Evolutionary conservation across 2,113 vertebrate species (phyloP), one percentile per base, ranked within the genome.

Genomic region (Urocolius indicus): DNA sequence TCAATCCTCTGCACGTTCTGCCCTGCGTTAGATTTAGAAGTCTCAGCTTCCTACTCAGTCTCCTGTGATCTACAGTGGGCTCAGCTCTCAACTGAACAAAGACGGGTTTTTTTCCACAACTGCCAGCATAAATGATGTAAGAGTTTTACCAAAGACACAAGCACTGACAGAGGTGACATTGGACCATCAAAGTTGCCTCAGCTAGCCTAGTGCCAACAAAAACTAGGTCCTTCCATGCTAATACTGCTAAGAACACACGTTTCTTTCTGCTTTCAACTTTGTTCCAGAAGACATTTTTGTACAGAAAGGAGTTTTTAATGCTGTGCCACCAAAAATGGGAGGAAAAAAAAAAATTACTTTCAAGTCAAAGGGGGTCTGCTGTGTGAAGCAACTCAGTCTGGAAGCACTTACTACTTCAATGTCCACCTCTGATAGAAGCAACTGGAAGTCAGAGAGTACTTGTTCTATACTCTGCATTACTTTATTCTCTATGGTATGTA

Each of bases 81-180:
- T 67, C 46, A 2, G 4, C 10, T 23, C 54, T 14, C 2, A 0
- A 5, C 4, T 29, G 20, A 68, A 6, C 5, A 11, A 32, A 49
- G 84, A 36, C 5, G 7, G 4, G n/a, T n/a, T n/a, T 45, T 65
- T 57, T 24, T 26, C 38, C 16, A 1, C 0, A 16, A 43, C 54
- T 16, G 11, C n/a, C 45, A 30, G 12, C 8, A 51, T 13, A 45
- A 77, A 84, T 32, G 45, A 65, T 19, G 26, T 5, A 12, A 1
- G 36, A 72, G 54, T 19, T 41, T 11, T 4, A 13, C 30, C 62
- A 24, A 3, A 11, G 49, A 29, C 61, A 36, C 13, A 8, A 24
- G 26, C n/a, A 2, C 75, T 75, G 80, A 8, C 63, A 1, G 7
- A 22, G 74, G 32, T 81, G 51, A 7, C 29, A 13, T 14, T 2